phyloP scores from a whole-genome alignment of 2,797 vertebrate genomes.

The Cynopterus sphinx region DNA sequence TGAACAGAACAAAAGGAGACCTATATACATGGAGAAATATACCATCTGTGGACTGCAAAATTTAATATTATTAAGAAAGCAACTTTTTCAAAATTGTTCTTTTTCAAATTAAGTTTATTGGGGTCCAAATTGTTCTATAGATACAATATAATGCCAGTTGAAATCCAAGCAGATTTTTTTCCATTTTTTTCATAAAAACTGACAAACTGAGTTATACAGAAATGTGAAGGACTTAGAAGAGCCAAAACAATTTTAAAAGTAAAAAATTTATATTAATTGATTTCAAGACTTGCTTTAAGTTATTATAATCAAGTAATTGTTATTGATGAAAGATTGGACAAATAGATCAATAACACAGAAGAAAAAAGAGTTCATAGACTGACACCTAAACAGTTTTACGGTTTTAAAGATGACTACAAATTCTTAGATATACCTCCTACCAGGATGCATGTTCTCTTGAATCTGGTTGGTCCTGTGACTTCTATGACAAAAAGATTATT shows the following conservation, averaged over 20 bases:
- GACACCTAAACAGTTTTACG: background rate
- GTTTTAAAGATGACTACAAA: background rate
- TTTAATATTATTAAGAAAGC: background rate
- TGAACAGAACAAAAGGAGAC: background rate
- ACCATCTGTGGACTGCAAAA: background rate
- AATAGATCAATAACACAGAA: background rate
- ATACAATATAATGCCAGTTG: background rate
- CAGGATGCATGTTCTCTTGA: background rate
- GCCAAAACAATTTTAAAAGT: background rate
- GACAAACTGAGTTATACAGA: background rate
- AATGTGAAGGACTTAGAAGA: background rate
- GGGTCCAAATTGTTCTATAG: background rate
- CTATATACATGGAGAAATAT: background rate
- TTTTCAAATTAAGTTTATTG: too few species aligned
- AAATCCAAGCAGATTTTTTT: background rate
- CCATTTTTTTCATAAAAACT: background rate
- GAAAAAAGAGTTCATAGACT: background rate
- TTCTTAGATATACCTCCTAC: background rate
- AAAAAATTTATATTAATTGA: background rate
- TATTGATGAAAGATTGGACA: background rate
- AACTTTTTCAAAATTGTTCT: background rate
- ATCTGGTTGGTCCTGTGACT: background rate
- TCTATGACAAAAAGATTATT: background rate
- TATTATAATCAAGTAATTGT: background rate
- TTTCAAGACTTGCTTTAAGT: constrained; percentile 34